These are phyloP conservation scores for Halocaridina rubra DNA, from an alignment of 2,888 invertebrate species.

Conservation along the genomic window DNA sequence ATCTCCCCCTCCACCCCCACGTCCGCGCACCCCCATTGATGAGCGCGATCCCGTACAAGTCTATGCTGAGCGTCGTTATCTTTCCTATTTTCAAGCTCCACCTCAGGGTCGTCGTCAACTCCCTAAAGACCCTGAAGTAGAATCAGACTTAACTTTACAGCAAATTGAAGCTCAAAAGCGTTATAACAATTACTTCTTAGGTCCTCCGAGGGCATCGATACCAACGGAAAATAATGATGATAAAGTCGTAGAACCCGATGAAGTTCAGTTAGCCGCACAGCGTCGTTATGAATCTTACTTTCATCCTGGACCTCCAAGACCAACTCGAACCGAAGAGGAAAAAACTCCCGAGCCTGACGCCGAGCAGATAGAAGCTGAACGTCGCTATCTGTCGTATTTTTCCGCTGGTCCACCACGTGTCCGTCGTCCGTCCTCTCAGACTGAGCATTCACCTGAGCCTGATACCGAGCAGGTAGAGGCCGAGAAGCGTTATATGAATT, in stretches of 20 bases:
- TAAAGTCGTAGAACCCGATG: slow-evolving; percentile 32
- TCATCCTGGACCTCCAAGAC: slow-evolving; percentile 13
- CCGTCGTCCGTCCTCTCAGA: neutral
- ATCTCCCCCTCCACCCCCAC: slow-evolving; percentile 43
- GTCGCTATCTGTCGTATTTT: slow-evolving; percentile 51
- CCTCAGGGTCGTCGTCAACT: slow-evolving; percentile 28
- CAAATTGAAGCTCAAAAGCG: slow-evolving; percentile 49
- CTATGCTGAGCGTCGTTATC: slow-evolving; percentile 52
- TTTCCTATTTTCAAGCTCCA: slow-evolving; percentile 48
- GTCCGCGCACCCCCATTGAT: slow-evolving; percentile 57
- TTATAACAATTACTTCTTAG: slow-evolving; percentile 54
- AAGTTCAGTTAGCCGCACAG: slow-evolving; percentile 41
- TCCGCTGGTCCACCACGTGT: slow-evolving; percentile 38
- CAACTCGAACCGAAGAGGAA: neutral
- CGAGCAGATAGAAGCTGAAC: slow-evolving; percentile 40
- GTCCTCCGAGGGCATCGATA: slow-evolving; percentile 50
- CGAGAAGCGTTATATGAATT: slow-evolving; percentile 30
- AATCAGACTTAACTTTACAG: slow-evolving; percentile 11
- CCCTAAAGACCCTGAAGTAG: neutral
- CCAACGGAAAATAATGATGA: slow-evolving; percentile 11
- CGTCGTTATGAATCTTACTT: slow-evolving; percentile 46
- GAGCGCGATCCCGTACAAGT: slow-evolving; percentile 60
- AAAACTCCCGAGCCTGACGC: slow-evolving; percentile 44
- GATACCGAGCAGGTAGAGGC: slow-evolving; percentile 39
- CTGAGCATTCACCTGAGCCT: slow-evolving; percentile 7